Conservation (phyloP, 37 sponge, comb jelly and placozoan species). For the Halichondria panicea region DNA sequence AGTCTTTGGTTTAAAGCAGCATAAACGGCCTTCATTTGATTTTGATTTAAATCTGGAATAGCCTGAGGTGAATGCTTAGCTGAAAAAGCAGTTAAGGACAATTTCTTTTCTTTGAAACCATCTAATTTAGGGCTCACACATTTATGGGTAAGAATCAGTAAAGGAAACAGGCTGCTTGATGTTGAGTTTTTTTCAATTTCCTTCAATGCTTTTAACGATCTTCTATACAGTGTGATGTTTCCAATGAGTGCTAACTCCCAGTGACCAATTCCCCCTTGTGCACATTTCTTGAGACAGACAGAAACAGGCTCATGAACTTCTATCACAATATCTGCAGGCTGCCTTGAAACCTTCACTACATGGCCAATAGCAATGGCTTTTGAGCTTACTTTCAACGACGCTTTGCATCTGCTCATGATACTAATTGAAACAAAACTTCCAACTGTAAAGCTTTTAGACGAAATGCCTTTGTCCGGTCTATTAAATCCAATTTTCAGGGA, state of each 20-base stretch:
- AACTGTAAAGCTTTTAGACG: slow-evolving; percentile 11
- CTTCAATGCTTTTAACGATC: slow-evolving; percentile 40
- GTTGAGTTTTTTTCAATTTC: not conserved
- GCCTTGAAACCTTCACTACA: slow-evolving; percentile 19
- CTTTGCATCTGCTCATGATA: slow-evolving; percentile 10
- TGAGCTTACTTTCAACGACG: not conserved
- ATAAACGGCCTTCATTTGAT: slow-evolving; percentile 57
- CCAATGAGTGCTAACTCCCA: slow-evolving; percentile 65
- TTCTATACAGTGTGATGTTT: slow-evolving; percentile 57
- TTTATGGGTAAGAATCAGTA: slow-evolving; percentile 8
- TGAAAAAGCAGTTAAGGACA: not conserved
- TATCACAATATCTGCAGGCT: slow-evolving; percentile 46
- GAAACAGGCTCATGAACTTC: slow-evolving; percentile 56
- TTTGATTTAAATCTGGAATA: slow-evolving; percentile 22
- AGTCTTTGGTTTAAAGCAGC: slow-evolving; percentile 47
- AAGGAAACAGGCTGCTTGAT: slow-evolving; percentile 7
- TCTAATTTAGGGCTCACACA: not conserved
- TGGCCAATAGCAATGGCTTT: slow-evolving; percentile 48
- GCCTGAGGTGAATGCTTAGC: not conserved
- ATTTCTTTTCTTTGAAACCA: not conserved
- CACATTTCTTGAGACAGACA: slow-evolving; percentile 38
- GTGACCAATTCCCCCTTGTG: slow-evolving; percentile 23
- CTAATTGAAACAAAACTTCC: slow-evolving; percentile 48
- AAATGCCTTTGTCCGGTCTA: not conserved
- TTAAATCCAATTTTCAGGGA: not conserved